These are phyloP conservation scores for Melanostoma scalare DNA, from an alignment of 2,888 invertebrate species.

Conservation along the genomic window DNA sequence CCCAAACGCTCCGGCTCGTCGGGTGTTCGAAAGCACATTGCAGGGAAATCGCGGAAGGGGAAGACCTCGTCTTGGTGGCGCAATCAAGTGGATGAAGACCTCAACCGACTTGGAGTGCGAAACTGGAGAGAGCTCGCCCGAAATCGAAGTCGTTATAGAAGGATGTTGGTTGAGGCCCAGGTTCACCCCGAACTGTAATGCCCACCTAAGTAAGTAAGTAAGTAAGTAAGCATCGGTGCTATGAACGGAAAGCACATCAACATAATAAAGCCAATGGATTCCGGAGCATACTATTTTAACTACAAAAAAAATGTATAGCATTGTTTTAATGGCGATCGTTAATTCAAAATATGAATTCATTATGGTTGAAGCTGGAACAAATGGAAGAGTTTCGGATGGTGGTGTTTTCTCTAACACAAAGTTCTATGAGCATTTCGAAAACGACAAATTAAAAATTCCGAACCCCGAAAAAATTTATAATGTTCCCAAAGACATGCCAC, in stretches of 20 bases:
- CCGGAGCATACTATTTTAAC: constrained; percentile 58
- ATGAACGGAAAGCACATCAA: constrained; percentile 51
- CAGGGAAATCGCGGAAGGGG: too few species aligned
- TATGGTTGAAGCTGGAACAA: constrained; percentile 45
- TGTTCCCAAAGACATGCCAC: constrained; percentile 26
- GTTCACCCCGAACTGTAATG: too few species aligned
- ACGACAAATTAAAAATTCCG: constrained; percentile 42
- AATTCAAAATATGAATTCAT: constrained; percentile 55
- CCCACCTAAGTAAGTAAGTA: too few species aligned
- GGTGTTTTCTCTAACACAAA: constrained; percentile 25
- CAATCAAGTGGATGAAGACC: too few species aligned
- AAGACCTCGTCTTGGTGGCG: too few species aligned
- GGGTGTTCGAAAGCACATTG: too few species aligned
- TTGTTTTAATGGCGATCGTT: constrained; percentile 59
- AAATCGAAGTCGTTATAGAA: too few species aligned
- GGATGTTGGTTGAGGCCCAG: too few species aligned
- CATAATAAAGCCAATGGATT: constrained; percentile 41
- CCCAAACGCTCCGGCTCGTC: too few species aligned
- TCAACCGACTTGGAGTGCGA: too few species aligned
- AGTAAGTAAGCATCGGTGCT: constrained; percentile 40
- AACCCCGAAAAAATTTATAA: neutral
- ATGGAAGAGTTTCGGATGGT: constrained; percentile 59
- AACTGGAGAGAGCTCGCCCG: too few species aligned
- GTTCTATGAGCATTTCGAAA: constrained; percentile 28
- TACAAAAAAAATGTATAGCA: constrained; percentile 53